These are phyloP conservation scores for Chromobotia macracanthus DNA, from an alignment of 2,797 vertebrate species.

Conservation along the genomic window DNA sequence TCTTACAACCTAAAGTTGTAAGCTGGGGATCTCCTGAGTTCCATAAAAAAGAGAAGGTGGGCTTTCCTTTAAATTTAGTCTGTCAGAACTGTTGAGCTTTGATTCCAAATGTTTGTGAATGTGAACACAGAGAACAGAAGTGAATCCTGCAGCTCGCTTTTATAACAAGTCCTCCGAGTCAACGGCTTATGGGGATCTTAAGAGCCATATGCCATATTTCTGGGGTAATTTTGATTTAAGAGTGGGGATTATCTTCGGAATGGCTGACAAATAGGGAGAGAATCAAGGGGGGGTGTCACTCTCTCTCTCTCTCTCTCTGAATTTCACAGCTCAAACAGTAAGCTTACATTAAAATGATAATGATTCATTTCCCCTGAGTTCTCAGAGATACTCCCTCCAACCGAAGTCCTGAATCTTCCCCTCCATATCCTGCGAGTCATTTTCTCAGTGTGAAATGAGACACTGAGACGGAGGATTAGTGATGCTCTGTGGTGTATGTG, in stretches of 20 bases:
- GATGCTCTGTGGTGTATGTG: constrained; percentile 2
- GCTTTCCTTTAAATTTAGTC: neutral
- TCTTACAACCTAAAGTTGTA: too few relatives aligned
- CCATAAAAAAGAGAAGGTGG: too few relatives aligned
- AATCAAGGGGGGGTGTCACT: constrained; percentile 15
- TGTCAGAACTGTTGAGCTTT: neutral
- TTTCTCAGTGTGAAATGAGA: constrained; percentile 39
- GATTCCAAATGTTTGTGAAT: constrained; percentile 8
- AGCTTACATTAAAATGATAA: constrained; percentile 55
- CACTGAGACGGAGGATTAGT: constrained; percentile 42
- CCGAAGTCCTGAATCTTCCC: constrained; percentile 36
- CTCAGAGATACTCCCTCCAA: constrained; percentile 23
- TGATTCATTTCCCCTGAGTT: constrained; percentile 51
- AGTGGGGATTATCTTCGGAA: constrained; percentile 27
- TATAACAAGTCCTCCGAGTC: constrained; percentile 7
- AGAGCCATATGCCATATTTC: constrained; percentile 33
- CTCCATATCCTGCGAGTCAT: constrained; percentile 45
- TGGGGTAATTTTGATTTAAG: constrained; percentile 21
- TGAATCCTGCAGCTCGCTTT: constrained; percentile 25
- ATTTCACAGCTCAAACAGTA: constrained; percentile 41
- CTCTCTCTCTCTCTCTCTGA: constrained; percentile 8
- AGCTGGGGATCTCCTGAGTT: neutral
- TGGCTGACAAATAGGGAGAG: constrained; percentile 18
- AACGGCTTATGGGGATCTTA: constrained; percentile 31
- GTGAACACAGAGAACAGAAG: neutral